Evolutionary conservation across 2,888 invertebrate species (phyloP), one percentile per base, ranked within the genome.

Genomic region (Eueremaeus valkanovi): DNA sequence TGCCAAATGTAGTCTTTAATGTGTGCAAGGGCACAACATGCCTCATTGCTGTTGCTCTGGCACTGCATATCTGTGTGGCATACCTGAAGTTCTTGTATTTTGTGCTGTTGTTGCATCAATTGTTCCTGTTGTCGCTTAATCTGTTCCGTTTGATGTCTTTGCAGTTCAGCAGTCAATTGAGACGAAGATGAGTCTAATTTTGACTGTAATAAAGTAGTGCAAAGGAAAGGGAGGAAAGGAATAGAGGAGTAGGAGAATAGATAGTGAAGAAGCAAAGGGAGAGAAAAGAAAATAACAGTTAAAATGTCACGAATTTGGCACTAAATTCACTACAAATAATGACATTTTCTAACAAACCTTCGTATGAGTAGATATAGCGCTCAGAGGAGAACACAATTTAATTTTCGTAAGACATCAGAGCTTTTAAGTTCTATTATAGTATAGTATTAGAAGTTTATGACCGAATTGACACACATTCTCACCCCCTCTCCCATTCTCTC

Each of bases 41-140:
- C n/a, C n/a, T n/a, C n/a, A n/a, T n/a, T n/a, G n/a, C n/a, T n/a
- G n/a, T n/a, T n/a, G n/a, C n/a, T n/a, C n/a, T n/a, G n/a, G n/a
- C n/a, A n/a, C n/a, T n/a, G n/a, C n/a, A n/a, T n/a, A n/a, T n/a
- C n/a, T n/a, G n/a, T n/a, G n/a, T n/a, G n/a, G 5, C 45, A 70
- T 70, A 70, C 70, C 70, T 70, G 70, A 21, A 70, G 70, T 70
- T 70, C 70, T 70, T 70, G 70, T 42, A 70, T 70, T 45, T 70
- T 42, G 3, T 70, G 70, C 42, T 70, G 70, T 70, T 70, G 70
- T 45, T 70, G 70, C 36, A 42, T 45, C 70, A 70, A 70, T 70
- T 70, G 70, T 70, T 70, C 42, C 70, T 45, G 70, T 70, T 70
- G 70, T 70, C 70, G 1, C n/a, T 45, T 29, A 27, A 70, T 70